Evolutionary conservation across 2,797 vertebrate species (phyloP), one percentile per base, ranked within the genome.

Genomic region (Malacoctenus gilli): DNA sequence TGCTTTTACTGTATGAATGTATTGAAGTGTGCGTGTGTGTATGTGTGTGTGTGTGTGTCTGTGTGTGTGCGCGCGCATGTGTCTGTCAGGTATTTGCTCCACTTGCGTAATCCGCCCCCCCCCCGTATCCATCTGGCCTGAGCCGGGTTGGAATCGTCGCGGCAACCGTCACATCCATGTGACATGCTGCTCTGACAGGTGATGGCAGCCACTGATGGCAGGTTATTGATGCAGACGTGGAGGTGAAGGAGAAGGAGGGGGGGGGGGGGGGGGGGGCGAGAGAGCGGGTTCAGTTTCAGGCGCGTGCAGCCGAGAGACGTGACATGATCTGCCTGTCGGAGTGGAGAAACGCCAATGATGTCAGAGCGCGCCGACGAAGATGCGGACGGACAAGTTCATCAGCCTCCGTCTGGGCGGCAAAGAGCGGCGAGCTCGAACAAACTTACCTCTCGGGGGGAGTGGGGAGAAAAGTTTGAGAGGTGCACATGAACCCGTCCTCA

Each of bases 91-190:
- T n/a, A n/a, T n/a, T n/a, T n/a, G n/a, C n/a, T n/a, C n/a, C n/a
- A n/a, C n/a, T n/a, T n/a, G n/a, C n/a, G n/a, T n/a, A n/a, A n/a
- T n/a, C n/a, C 36, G 48, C 55, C 39, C 77, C 83, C 90, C 85
- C 68, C 75, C 48, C 65, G 58, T 75, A 68, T 75, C 65, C 50
- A 47, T 79, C 75, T 59, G 9, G 43, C 64, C 82, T 48, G 23
- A 72, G 85, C 79, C 90, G 48, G 60, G 57, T 58, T 77, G 84
- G 68, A 60, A 87, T 66, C 83, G 76, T 94, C 94, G 94, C 88
- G 67, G 85, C 86, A 91, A 89, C 90, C 93, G 93, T 93, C 93
- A 95, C 88, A 93, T 94, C 90, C 80, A 92, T 95, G 86, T 93
- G 93, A 94, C 94, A 93, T 85, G 67, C 85, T 77, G 80, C 75